Evolutionary conservation across 1,140 invertebrate species (phyloP).

Genomic region (Drosophila repleta): DNA sequence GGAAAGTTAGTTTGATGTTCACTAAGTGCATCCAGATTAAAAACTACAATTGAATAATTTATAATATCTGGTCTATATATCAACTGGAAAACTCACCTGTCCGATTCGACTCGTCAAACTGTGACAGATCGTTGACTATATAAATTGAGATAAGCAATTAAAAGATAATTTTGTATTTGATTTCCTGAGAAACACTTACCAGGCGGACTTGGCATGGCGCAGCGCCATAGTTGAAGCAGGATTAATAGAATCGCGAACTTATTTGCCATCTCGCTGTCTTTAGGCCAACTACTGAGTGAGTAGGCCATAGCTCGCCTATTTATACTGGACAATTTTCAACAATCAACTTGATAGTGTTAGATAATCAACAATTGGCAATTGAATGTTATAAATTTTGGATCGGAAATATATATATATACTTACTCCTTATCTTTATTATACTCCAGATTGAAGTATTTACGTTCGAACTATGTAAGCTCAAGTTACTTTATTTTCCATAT

Average conservation of each 20-base stretch:
- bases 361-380: not conserved
- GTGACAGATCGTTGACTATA: not conserved
- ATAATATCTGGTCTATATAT: not conserved
- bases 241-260: not conserved
- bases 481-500: no score
- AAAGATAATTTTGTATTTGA: not conserved
- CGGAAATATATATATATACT: no score
- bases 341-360: not conserved
- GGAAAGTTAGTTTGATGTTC: conserved; percentile 6
- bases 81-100: not conserved
- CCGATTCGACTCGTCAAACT: conserved; percentile 2
- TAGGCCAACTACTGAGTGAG: not conserved
- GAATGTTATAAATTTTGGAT: not conserved
- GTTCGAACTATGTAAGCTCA: no score
- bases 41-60: not conserved
- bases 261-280: not conserved
- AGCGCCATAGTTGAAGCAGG: conserved; percentile 1
- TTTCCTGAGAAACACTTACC: not conserved
- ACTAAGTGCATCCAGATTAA: not conserved
- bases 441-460: no score
- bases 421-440: not conserved
- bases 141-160: not conserved
- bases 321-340: not conserved
- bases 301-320: not conserved
- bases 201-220: not conserved